Evolutionary conservation across 2,797 vertebrate genomes (phyloP).

Genomic region (Poliocrania exsul): DNA sequence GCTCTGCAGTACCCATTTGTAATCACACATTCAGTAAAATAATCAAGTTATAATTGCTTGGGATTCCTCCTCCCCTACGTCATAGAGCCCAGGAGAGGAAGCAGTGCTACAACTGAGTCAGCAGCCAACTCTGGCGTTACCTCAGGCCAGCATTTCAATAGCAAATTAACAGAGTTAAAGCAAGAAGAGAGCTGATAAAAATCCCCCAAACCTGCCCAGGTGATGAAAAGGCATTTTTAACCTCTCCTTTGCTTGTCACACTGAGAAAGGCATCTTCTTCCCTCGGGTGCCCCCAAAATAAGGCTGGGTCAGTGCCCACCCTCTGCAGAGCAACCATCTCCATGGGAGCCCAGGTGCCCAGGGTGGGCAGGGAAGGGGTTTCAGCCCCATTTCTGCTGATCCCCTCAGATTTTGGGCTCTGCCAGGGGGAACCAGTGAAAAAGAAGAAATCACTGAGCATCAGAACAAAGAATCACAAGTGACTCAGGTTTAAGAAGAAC

Average conservation of each 20-base stretch:
- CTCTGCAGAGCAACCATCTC: background rate
- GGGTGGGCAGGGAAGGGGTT: background rate
- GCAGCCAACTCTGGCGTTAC: background rate
- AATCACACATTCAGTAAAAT: slow-evolving; percentile 14
- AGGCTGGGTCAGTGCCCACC: background rate
- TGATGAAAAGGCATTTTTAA: background rate
- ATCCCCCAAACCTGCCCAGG: background rate
- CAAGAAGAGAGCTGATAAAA: background rate
- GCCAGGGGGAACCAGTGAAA: background rate
- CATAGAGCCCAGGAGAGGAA: slow-evolving; percentile 40
- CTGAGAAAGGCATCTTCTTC: background rate
- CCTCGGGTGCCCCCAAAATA: background rate
- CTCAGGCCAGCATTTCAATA: background rate
- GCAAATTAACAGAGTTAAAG: background rate
- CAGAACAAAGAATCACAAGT: background rate
- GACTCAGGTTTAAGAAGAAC: background rate
- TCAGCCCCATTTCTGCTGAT: background rate
- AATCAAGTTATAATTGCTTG: slow-evolving; percentile 21
- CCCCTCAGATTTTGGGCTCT: background rate
- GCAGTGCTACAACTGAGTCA: slow-evolving; percentile 39
- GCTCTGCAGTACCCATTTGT: background rate
- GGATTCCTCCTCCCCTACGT: slow-evolving; percentile 51
- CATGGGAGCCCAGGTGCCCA: rapidly evolving
- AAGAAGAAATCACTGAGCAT: background rate
- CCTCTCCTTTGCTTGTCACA: background rate